Evolutionary conservation across 1,140 invertebrate genomes (phyloP).

Genomic region (Apocrypta bakeri): DNA sequence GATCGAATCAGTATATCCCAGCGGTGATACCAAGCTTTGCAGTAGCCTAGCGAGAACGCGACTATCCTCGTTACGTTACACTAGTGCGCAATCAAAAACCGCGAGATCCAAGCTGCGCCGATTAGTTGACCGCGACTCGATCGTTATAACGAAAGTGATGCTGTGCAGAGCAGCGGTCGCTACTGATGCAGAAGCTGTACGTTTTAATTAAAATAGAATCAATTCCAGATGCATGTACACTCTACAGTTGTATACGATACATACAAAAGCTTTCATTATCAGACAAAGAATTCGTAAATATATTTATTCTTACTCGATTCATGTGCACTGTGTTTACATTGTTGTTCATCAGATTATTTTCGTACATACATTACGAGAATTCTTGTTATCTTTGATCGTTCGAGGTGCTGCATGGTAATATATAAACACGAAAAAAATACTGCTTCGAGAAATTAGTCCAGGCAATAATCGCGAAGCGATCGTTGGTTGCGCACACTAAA

Average conservation of each 20-base stretch:
- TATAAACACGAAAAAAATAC: neutral
- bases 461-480: neutral
- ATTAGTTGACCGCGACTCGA: constrained; percentile 49
- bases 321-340: too few species aligned
- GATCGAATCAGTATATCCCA: neutral
- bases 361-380: too few species aligned
- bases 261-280: too few species aligned
- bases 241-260: too few species aligned
- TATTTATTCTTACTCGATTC: too few species aligned
- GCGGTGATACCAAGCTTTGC: neutral
- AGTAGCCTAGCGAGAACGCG: constrained; percentile 47
- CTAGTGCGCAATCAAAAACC: constrained; percentile 47
- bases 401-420: too few species aligned
- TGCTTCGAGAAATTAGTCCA: neutral
- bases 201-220: constrained; percentile 57
- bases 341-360: too few species aligned
- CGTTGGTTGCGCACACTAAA: neutral
- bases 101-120: constrained; percentile 39
- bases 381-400: too few species aligned
- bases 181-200: neutral
- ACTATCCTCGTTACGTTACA: constrained; percentile 45
- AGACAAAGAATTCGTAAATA: too few species aligned
- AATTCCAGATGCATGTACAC: constrained; percentile 51
- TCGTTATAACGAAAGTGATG: constrained; percentile 49
- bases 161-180: neutral